Evolutionary conservation across 2,888 invertebrate genomes (phyloP), one percentile per base, ranked within the genome.

Genomic region (Hirtodrosophila alboralis): DNA sequence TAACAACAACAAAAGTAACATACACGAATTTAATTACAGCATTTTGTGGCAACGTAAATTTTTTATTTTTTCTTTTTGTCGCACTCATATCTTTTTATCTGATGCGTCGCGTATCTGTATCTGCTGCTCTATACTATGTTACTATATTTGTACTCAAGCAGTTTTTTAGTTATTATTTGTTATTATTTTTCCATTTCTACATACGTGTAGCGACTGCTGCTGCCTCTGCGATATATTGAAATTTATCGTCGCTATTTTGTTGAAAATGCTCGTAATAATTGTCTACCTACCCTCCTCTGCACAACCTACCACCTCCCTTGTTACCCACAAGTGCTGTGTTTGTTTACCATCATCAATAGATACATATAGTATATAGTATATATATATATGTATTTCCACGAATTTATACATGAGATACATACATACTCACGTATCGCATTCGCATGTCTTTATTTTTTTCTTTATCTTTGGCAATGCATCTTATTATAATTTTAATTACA

Each of bases 401-500:
- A 80, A 73, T 65, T 60, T 75, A 64, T 65, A 52, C 64, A 34
- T 52, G 49, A 54, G 37, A 54, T 14, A 13, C 27, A 28, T 28
- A 33, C 27, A 41, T 18, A 60, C 49, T 52, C 75, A 75, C 59
- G 68, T 80, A 64, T 67, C 62, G 36, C 60, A 60, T 79, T 69
- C 58, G 79, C 69, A 51, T 81, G 78, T 81, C 79, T 76, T 78
- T 68, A 58, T 4, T 23, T 65, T 68, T 81, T 58, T 61, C 59
- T 65, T 43, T 84, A 80, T 85, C 86, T 67, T 53, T 64, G 77
- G 52, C 64, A 73, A 78, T 63, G 80, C 77, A 84, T 80, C 86
- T 80, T 86, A 86, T 84, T 81, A 84, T 86, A 81, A 84, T 86
- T 81, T 81, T 86, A 86, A 81, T 86, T 86, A 81, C 86, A 70